Evolutionary conservation across 1,140 invertebrate genomes (phyloP).

Genomic region (Globodera ellingtonae): DNA sequence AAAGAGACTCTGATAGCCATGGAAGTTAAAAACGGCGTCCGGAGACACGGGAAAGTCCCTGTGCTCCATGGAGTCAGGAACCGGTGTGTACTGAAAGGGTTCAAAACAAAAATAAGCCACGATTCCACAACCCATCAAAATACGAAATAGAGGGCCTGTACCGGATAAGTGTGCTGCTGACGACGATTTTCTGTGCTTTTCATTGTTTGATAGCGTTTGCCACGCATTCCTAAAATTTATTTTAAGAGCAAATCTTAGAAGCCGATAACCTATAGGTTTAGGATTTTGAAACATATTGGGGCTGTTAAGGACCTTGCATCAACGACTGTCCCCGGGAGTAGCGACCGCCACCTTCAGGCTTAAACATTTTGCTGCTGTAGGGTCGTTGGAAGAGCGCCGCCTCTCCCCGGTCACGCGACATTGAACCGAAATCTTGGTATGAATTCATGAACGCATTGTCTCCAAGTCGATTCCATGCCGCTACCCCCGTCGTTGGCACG

Average conservation of each 20-base stretch:
- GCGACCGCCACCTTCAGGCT: no score
- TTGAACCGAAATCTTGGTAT: not conserved
- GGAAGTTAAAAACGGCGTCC: slow-evolving; percentile 34
- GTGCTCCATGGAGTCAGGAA: slow-evolving; percentile 32
- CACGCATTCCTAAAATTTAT: not conserved
- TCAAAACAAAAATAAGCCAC: no score
- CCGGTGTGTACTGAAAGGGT: slow-evolving; percentile 12
- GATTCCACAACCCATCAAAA: no score
- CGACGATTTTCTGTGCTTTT: not conserved
- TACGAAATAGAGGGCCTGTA: not conserved
- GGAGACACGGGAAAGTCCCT: slow-evolving; percentile 21
- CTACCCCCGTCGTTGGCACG: not conserved
- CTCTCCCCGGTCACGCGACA: not conserved
- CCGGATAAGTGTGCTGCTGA: slow-evolving; percentile 18
- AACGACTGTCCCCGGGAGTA: not conserved
- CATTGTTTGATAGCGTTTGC: not conserved
- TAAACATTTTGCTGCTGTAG: not conserved
- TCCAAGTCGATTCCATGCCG: slow-evolving; percentile 2
- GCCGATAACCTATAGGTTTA: no score
- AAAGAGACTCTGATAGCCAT: slow-evolving; percentile 39
- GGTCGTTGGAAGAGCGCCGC: not conserved
- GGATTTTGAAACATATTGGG: no score
- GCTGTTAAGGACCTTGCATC: not conserved
- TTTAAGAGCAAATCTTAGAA: no score
- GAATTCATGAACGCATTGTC: not conserved